Percentiles rank a stretch among this genome's conserved stretches.
These are phyloP conservation scores for Brenthis daphne DNA, from an alignment of 2,888 invertebrate species.

Conservation along the genomic window DNA sequence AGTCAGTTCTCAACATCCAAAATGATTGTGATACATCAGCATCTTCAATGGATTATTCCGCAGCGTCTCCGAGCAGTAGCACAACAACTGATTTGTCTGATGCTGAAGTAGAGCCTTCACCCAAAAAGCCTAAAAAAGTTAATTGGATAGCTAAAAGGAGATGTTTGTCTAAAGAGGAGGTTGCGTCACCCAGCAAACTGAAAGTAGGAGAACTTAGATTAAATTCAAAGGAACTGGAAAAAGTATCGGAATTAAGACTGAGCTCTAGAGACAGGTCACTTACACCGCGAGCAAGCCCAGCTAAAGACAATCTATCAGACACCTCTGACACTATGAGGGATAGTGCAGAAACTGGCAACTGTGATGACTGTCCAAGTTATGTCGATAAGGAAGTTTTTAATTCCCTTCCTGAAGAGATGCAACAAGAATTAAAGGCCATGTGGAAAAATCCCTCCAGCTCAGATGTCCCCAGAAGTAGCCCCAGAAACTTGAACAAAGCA, in stretches of 20 bases:
- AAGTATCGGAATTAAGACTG: conserved; percentile 73
- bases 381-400: conserved; percentile 87
- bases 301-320: conserved; percentile 70
- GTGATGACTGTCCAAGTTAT: conserved; percentile 84
- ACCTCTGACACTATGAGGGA: conserved; percentile 71
- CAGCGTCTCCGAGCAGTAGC: conserved; percentile 74
- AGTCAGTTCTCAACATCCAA: conserved; percentile 86
- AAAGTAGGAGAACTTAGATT: conserved; percentile 85
- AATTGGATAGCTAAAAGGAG: conserved; percentile 77
- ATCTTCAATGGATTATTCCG: conserved; percentile 75
- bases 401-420: conserved; percentile 87
- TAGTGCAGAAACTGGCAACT: conserved; percentile 62
- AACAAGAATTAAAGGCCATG: conserved; percentile 87
- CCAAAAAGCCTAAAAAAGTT: conserved; percentile 86
- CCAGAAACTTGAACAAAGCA: conserved; percentile 78
- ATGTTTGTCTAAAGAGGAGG: conserved; percentile 75
- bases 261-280: conserved; percentile 73
- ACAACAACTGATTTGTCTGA: conserved; percentile 84
- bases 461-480: conserved; percentile 66
- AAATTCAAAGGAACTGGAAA: conserved; percentile 84
- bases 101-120: conserved; percentile 87
- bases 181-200: conserved; percentile 86
- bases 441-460: conserved; percentile 82
- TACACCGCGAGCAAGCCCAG: conserved; percentile 74
- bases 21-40: conserved; percentile 78